Conservation (phyloP, 2,113 vertebrate species). For the Gnathonemus echidnorhynchus region DNA sequence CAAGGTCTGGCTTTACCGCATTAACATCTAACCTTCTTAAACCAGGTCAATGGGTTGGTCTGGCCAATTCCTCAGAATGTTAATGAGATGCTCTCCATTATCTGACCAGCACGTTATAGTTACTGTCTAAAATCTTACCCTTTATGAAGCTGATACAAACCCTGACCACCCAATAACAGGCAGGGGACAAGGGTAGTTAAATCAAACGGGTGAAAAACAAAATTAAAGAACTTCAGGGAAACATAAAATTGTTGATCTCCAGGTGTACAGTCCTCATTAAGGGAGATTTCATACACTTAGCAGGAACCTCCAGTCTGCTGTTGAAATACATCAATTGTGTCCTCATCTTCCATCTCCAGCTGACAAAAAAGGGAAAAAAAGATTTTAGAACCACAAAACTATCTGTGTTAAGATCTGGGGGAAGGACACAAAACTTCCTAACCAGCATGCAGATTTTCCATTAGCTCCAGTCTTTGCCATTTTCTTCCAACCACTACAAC, state of each 20-base stretch:
- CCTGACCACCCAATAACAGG: neutral
- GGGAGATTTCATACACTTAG: slow-evolving; percentile 46
- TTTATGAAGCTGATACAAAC: slow-evolving; percentile 12
- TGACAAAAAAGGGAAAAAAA: slow-evolving; percentile 28
- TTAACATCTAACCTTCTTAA: neutral
- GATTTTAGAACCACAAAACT: neutral
- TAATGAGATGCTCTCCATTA: slow-evolving; percentile 6
- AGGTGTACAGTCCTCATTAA: slow-evolving; percentile 45
- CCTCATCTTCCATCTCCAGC: slow-evolving; percentile 77
- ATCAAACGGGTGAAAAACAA: slow-evolving; percentile 33
- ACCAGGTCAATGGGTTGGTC: neutral
- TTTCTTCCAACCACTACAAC: neutral
- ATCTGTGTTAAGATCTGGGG: neutral
- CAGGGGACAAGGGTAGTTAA: slow-evolving; percentile 27
- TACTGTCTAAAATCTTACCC: slow-evolving; percentile 14
- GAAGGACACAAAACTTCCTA: neutral
- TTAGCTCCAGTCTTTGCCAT: neutral
- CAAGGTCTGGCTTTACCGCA: neutral
- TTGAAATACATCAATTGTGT: slow-evolving; percentile 77
- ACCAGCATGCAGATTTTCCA: neutral
- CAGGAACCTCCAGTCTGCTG: slow-evolving; percentile 70
- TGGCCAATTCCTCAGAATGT: slow-evolving; percentile 9
- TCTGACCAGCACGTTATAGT: neutral
- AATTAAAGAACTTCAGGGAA: slow-evolving; percentile 40
- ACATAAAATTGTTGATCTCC: slow-evolving; percentile 41